phyloP scores from a whole-genome alignment of 2,113 vertebrate species.

The Spheniscus mendiculus region DNA sequence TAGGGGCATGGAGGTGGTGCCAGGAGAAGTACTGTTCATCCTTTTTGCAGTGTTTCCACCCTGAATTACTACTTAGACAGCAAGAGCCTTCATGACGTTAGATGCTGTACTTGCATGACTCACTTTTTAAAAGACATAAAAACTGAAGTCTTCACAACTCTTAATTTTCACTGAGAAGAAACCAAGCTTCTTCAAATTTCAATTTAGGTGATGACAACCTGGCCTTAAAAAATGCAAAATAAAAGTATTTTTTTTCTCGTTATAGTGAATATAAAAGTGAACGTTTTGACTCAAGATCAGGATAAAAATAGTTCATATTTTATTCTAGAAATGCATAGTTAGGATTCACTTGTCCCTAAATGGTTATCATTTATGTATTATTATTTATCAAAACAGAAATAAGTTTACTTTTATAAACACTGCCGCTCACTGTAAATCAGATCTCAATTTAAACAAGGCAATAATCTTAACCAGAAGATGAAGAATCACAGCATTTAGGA shows the following conservation, averaged over 20 bases:
- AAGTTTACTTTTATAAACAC: background rate
- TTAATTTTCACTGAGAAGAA: background rate
- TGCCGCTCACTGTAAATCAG: background rate
- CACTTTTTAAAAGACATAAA: background rate
- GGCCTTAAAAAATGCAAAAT: background rate
- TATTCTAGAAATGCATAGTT: background rate
- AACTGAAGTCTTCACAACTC: background rate
- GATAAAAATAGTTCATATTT: background rate
- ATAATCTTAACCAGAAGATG: background rate
- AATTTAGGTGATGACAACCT: background rate
- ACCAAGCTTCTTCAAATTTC: background rate
- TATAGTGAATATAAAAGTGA: background rate
- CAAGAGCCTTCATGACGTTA: background rate
- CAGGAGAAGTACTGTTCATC: background rate
- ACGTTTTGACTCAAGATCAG: background rate
- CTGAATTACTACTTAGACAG: background rate
- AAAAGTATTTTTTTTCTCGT: background rate
- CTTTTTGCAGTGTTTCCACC: background rate
- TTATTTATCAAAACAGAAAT: background rate
- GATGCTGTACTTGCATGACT: accelerated
- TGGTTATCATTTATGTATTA: background rate
- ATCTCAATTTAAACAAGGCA: background rate
- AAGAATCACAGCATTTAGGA: background rate
- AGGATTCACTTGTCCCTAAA: background rate
- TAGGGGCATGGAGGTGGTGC: background rate